Conservation (phyloP, 2,797 vertebrate species). For the Ctenopoma kingsleyae region DNA sequence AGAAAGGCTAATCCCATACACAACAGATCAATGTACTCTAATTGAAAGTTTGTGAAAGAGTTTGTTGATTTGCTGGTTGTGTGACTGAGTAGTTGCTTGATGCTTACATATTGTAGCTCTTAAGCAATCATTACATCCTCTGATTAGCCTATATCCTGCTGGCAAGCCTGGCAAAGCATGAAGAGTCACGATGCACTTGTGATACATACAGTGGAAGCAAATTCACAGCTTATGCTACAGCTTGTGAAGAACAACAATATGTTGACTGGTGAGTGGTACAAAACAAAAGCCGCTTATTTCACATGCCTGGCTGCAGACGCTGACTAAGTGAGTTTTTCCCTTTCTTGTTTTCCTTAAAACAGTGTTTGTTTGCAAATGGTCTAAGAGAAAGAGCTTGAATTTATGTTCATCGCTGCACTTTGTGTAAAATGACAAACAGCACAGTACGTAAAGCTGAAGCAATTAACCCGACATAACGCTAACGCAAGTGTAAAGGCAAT, state of each 20-base stretch:
- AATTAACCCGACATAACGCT: conserved; percentile 41
- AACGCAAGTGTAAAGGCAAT: conserved; percentile 29
- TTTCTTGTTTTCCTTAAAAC: conserved; percentile 40
- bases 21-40: neutral
- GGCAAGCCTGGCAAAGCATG: conserved; percentile 27
- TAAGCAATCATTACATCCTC: conserved; percentile 11
- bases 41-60: neutral
- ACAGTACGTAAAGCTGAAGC: conserved; percentile 4
- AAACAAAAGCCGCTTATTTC: conserved; percentile 68
- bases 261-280: conserved; percentile 41
- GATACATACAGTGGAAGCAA: conserved; percentile 34
- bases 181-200: conserved; percentile 19
- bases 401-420: neutral
- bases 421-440: conserved; percentile 13
- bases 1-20: neutral
- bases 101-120: neutral
- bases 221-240: conserved; percentile 68
- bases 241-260: conserved; percentile 54
- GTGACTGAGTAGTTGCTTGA: neutral
- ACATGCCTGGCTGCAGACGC: conserved; percentile 50
- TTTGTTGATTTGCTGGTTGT: neutral
- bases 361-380: conserved; percentile 38
- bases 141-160: conserved; percentile 34
- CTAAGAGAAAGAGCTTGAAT: neutral
- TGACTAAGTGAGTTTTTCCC: conserved; percentile 51